Conservation (phyloP, 2,113 vertebrate genomes). For the Cottus gobio region DNA sequence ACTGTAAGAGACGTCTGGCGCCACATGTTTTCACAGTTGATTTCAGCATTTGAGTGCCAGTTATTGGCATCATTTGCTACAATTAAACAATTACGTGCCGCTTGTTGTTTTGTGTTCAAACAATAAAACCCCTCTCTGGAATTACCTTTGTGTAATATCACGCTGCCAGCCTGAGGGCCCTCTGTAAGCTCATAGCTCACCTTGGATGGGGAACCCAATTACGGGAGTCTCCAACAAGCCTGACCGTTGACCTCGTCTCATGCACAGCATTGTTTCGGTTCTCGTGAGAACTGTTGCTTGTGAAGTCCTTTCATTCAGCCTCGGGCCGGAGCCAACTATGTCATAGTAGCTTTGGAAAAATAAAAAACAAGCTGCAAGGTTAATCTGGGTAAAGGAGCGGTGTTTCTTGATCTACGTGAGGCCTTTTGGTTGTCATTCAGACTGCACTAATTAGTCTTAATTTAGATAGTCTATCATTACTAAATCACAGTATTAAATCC, state of each 20-base stretch:
- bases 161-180: background rate
- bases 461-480: background rate
- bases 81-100: conserved; percentile 1
- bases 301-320: background rate
- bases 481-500: background rate
- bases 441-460: background rate
- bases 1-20: background rate
- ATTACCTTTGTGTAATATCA: background rate
- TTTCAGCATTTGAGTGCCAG: background rate
- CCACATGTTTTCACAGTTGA: conserved; percentile 17
- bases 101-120: background rate
- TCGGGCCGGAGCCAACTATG: background rate
- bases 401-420: background rate
- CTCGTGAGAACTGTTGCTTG: conserved; percentile 1
- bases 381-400: background rate
- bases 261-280: background rate
- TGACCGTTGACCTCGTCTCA: conserved; percentile 9
- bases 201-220: conserved; percentile 8
- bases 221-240: background rate
- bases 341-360: background rate
- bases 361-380: background rate
- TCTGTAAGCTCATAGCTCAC: background rate
- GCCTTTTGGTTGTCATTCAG: background rate
- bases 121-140: background rate
- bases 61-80: background rate